Evolutionary conservation across 2,888 invertebrate species (phyloP), one percentile per base, ranked within the genome.

Genomic region (Pollenia labialis): DNA sequence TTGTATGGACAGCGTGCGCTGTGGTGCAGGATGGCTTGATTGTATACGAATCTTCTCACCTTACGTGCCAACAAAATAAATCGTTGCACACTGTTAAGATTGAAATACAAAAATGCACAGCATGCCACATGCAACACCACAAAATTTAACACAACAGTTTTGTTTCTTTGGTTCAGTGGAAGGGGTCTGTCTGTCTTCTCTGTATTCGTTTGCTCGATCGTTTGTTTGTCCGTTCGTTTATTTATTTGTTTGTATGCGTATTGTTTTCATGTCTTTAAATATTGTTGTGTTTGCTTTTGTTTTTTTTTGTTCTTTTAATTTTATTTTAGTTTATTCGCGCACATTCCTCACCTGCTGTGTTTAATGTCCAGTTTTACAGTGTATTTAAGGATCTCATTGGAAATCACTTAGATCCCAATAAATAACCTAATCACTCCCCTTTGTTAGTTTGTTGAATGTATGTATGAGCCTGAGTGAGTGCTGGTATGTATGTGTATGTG

Each of bases 321-420:
- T 32, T 32, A 32, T 68, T 40, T 9, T 54, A 42, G 32, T 60
- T 71, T 62, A 62, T 80, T 71, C 88, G 74, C 76, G 72, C 71
- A 40, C 81, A 87, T 84, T 84, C 84, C 88, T 90, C 90, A 91
- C 92, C 92, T 91, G 92, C 92, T 91, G 93, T 79, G 91, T 88
- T 88, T 90, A 91, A 90, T 92, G 91, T 90, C 91, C 92, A 92
- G 91, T 92, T 93, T 91, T 91, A 89, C 89, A 90, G 90, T 90
- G 77, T 87, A 81, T 84, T 82, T 87, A 85, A 88, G 91, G 91
- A 91, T 92, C 92, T 92, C 92, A 93, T 93, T 91, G 92, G 90
- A 92, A 93, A 93, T 93, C 93, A 93, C 93, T 93, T 93, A 93
- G 92, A 92, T 91, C 91, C 91, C 92, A 92, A 93, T 93, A 93